Evolutionary conservation across 2,113 vertebrate species (phyloP), one percentile per base, ranked within the genome.

Genomic region (Pelecanoides urinatrix): DNA sequence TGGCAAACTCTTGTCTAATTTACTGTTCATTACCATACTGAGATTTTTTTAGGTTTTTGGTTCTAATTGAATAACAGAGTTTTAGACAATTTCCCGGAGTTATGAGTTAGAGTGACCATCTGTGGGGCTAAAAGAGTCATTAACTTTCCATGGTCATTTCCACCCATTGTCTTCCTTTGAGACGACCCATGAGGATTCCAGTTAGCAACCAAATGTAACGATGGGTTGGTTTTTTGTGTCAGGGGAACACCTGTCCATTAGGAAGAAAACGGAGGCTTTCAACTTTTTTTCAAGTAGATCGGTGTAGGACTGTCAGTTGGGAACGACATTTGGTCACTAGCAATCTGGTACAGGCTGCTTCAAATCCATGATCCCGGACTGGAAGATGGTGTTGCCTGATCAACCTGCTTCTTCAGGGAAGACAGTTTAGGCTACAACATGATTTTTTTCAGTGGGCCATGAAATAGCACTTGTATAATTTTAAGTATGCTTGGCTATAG

Each of bases 231-330:
- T 30, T 96, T 94, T 76, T 91, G 61, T 94, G 88, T 96, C 76
- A 47, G 63, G 76, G 74, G 22, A 92, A 92, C 95, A 96, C 97
- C 94, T 97, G 97, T 56, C 96, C 89, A 50, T 94, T 92, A 82
- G 42, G 88, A 38, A 58, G 86, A 91, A 90, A 96, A 82, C 3
- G 2, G 78, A 92, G 63, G 81, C 92, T 95, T 68, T 82, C 74
- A 53, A 87, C 61, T 94, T 73, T 45, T 92, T 93, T 62, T 36
- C 61, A 62, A 94, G 91, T 38, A 49, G 65, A 44, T 87, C 53
- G 42, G 81, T 38, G 74, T 3, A 9, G 90, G 68, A 52, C 62
- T 93, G 96, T 90, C 95, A 55, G 89, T 29, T 97, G 68, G 89
- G 78, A 96, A 40, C 65, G 81, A 21, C 86, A 82, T 95, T 96